Evolutionary conservation across 2,113 vertebrate species (phyloP).

Genomic region (Laterallus jamaicensis): DNA sequence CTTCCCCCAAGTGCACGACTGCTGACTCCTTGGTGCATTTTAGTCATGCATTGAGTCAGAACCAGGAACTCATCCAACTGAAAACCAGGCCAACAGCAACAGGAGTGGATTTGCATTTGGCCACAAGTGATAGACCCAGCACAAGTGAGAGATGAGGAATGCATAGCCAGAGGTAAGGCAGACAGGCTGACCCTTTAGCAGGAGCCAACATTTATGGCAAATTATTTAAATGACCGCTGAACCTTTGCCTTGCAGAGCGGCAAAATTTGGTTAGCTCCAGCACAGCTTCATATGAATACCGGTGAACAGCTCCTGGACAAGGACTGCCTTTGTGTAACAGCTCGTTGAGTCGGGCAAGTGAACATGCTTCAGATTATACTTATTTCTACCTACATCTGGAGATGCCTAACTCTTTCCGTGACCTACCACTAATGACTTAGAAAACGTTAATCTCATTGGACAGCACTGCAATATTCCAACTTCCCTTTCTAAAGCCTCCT

Average conservation of each 20-base stretch:
- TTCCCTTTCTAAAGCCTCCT: neutral
- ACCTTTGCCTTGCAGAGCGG: neutral
- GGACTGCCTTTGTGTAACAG: neutral
- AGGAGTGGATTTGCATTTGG: neutral
- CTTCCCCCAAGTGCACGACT: fast-evolving
- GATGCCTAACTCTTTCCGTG: neutral
- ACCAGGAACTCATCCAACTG: conserved; percentile 18
- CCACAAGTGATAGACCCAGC: neutral
- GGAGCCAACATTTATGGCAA: neutral
- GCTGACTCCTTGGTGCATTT: neutral
- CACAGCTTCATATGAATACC: neutral
- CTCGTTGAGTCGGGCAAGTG: neutral
- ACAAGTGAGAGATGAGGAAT: neutral
- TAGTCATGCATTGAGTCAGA: neutral
- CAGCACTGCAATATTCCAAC: neutral
- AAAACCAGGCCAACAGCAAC: conserved; percentile 13
- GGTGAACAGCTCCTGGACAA: neutral
- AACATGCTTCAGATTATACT: fast-evolving
- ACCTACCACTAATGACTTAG: neutral
- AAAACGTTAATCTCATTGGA: neutral
- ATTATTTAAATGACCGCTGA: neutral
- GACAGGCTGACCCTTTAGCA: neutral
- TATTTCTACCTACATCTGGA: neutral
- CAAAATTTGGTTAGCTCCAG: neutral
- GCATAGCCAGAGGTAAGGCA: neutral